phyloP scores from a whole-genome alignment of 2,888 invertebrate genomes.

The Sympetrum striolatum region DNA sequence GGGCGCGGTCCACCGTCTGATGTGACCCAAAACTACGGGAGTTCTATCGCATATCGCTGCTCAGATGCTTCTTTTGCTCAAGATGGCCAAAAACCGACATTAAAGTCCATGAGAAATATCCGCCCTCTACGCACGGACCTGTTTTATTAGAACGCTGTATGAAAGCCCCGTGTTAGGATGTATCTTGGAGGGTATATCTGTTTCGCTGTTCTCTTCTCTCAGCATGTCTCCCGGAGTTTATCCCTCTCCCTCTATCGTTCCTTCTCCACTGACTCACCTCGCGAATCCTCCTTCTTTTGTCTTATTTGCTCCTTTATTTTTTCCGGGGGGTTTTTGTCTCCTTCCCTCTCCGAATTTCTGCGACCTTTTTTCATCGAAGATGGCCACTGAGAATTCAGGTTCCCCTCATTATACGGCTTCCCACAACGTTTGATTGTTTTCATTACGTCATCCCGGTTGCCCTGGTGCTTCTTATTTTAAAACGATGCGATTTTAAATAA shows the following conservation, averaged over 20 bases:
- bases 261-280: background rate
- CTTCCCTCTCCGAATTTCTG: background rate
- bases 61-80: background rate
- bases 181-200: background rate
- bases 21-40: background rate
- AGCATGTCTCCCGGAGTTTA: background rate
- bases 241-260: background rate
- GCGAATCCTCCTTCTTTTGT: background rate
- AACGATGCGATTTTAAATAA: too few relatives aligned
- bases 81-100: background rate
- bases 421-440: too few relatives aligned
- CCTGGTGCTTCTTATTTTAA: too few relatives aligned
- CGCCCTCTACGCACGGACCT: background rate
- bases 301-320: background rate
- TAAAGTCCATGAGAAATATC: background rate
- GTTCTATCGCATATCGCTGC: background rate
- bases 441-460: too few relatives aligned
- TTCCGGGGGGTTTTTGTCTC: background rate
- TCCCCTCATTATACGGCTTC: too few relatives aligned
- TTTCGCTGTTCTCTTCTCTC: background rate
- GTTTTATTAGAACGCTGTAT: background rate
- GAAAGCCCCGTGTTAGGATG: background rate
- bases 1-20: background rate
- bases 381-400: background rate
- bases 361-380: background rate